Evolutionary conservation across 2,888 invertebrate species (phyloP), one percentile per base, ranked within the genome.

Genomic region (Dendrolimus pini): DNA sequence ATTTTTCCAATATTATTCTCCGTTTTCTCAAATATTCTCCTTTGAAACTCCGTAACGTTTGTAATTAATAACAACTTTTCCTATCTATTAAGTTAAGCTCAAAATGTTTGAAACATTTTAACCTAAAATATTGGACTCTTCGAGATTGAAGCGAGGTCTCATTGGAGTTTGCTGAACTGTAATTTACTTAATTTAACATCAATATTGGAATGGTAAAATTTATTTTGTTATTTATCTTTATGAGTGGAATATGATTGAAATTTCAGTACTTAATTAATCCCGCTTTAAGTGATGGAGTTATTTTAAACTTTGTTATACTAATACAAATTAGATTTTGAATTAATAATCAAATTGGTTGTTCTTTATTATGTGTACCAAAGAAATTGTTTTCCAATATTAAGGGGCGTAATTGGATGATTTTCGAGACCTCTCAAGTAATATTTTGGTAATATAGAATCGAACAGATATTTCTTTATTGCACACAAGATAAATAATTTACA

Each of bases 51-150:
- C 59, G 47, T 61, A 62, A 63, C 12, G 54, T 54, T 70, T 67
- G 61, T 69, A 74, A 71, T 74, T 72, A 72, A 68, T 70, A 66
- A 65, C 58, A 75, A 74, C 69, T 72, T 73, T 72, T 67, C 68
- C 66, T 70, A 72, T 70, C 65, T 70, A 71, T 69, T 70, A 70
- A 69, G 62, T 72, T 67, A 64, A 66, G 64, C 62, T 61, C 65
- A 63, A 70, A 69, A 69, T 63, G 61, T 70, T 71, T 67, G 62
- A 66, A 74, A 71, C 67, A 65, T 69, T 70, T 72, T 71, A 67
- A 67, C 67, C 62, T 66, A 53, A 70, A 73, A 69, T 75, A 69
- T 69, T 69, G 62, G 63, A 64, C 62, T 56, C 55, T 54, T 61
- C 61, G 58, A 57, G 69, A 70, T 71, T 72, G 66, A 71, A 68